Evolutionary conservation across 1,140 invertebrate species (phyloP).

Genomic region (Zophobas morio): DNA sequence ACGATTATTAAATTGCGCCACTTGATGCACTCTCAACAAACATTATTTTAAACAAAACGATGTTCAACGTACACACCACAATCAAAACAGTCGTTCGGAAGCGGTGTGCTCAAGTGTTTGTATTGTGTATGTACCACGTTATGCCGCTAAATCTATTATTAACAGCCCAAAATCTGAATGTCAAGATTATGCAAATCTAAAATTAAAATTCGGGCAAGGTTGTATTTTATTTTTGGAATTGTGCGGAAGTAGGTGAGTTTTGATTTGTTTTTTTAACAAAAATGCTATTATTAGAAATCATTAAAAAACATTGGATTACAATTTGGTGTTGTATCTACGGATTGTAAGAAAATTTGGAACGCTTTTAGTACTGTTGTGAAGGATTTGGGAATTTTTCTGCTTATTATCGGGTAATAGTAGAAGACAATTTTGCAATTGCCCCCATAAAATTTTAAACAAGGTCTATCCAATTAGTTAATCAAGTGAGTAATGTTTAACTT

Average conservation of each 20-base stretch:
- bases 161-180: neutral
- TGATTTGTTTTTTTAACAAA: neutral
- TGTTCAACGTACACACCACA: neutral
- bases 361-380: no score
- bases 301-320: no score
- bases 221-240: no score
- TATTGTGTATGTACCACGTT: neutral
- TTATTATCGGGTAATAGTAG: neutral
- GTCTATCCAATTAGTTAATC: constrained; percentile 19
- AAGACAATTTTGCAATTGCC: constrained; percentile 4
- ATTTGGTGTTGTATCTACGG: no score
- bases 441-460: constrained; percentile 7
- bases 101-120: neutral
- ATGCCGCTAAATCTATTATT: constrained; percentile 12
- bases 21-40: no score
- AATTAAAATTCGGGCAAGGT: neutral
- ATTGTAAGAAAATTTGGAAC: no score
- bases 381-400: neutral
- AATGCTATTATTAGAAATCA: neutral
- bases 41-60: no score
- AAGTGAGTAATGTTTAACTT: neutral
- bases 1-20: no score
- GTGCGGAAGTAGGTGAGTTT: neutral
- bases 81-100: no score
- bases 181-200: neutral